Base-by-base conservation (phyloP, 2,113 vertebrate species). In the Tupaia tana region DNA sequence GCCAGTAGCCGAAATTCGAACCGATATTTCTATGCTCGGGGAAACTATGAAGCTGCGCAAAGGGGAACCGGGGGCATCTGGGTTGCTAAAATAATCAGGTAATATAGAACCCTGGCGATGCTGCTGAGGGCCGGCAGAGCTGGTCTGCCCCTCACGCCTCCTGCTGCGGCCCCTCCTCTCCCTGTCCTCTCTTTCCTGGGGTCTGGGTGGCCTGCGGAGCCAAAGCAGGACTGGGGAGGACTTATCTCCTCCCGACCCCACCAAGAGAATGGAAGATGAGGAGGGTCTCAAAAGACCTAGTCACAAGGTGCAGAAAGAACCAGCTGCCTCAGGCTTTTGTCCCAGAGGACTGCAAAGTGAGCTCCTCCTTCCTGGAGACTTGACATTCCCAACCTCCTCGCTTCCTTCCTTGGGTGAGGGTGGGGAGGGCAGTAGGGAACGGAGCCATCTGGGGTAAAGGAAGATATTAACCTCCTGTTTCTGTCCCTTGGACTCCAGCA, bases 21-120 rank as follows among this genome's bases (percentile, higher is more conserved):
- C 73, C 97, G 96, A 59, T 97, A 97, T 89, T 95, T 97, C 63
- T 92, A 96, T 0, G 81, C 97, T 43, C 74, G 75, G 20, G 94
- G 93, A 27, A 96, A 96, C 56, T 95, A 95, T 56, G 93, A 96
- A 4, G 90, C 93, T 29, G 93, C 93, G 3, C 34, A 8, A 43
- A 88, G 89, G 19, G 90, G 91, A 22, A 31, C 84, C 34, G 90
- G 90, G 1, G 84, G 84, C 0, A 31, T 1, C 4, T 94, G 86
- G 93, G 63, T 54, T 13, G 79, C 93, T 5, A 18, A 89, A 94
- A 70, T 89, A 13, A 56, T 91, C 59, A 91, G 70, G 91, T 96
- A 83, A 77, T 0, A 2, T 11, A 6, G 69, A 7, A 1, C 27
- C 25, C 67, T 27, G 69, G 78, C 19, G 56, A 14, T 34, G 4